A percentile compares a stretch with the other conserved stretches of the same genome.
Evolutionary conservation across 2,797 vertebrate species (phyloP).

Genomic region (Zenarchopterus dispar): DNA sequence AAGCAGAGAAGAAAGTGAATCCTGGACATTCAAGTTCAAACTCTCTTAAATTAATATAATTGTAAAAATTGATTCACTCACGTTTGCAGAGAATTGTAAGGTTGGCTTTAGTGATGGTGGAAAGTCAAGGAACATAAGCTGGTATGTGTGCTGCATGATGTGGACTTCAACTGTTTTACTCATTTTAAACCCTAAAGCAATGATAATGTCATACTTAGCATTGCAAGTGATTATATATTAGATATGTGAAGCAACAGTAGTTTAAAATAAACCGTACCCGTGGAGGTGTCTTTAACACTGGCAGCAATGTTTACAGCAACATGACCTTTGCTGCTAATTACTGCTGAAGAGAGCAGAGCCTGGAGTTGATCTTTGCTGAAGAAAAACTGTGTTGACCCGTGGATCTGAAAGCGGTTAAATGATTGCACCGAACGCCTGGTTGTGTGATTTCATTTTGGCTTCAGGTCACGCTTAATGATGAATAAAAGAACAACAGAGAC

Average conservation of each 20-base stretch:
- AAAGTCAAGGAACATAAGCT: slow-evolving; percentile 56
- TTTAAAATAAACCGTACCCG: slow-evolving; percentile 40
- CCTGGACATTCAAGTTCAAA: not conserved
- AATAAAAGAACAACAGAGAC: not conserved
- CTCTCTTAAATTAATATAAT: not conserved
- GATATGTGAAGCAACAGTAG: not conserved
- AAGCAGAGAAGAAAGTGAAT: not conserved
- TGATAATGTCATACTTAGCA: not conserved
- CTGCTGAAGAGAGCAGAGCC: slow-evolving; percentile 5
- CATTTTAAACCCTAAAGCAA: slow-evolving; percentile 48
- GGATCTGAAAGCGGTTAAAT: slow-evolving; percentile 52
- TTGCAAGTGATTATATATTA: not conserved
- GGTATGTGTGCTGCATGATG: slow-evolving; percentile 28
- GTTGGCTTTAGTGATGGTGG: slow-evolving; percentile 62
- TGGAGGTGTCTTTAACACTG: slow-evolving; percentile 45
- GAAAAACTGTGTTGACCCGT: slow-evolving; percentile 65
- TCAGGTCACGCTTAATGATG: not conserved
- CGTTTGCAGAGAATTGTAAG: slow-evolving; percentile 63
- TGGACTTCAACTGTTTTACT: slow-evolving; percentile 51
- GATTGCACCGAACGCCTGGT: not conserved
- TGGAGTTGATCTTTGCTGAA: slow-evolving; percentile 58
- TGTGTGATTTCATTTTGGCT: not conserved
- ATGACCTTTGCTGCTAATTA: not conserved
- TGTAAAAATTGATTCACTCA: slow-evolving; percentile 28
- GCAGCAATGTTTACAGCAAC: slow-evolving; percentile 33